A percentile compares a stretch with the other conserved stretches of the same genome.
Conservation (phyloP, 2,113 vertebrate genomes). For the Motacilla alba region DNA sequence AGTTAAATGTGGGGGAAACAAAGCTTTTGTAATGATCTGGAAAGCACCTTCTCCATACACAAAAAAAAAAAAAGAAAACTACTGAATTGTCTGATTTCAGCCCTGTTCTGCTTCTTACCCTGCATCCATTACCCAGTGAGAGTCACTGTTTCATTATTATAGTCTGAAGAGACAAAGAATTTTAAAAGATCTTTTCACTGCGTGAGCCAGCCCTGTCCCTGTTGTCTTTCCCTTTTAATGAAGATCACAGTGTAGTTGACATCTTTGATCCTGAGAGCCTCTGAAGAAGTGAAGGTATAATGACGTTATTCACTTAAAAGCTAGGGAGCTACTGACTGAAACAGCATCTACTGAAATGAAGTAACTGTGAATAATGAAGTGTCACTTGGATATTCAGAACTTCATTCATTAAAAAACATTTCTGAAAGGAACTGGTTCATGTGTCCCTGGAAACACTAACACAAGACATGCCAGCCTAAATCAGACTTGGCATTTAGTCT, state of each 20-base stretch:
- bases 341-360: background rate
- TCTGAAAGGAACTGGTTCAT: background rate
- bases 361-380: background rate
- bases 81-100: background rate
- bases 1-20: background rate
- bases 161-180: background rate
- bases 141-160: background rate
- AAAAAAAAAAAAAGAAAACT: background rate
- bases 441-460: background rate
- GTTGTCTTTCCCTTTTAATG: background rate
- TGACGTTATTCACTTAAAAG: background rate
- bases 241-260: background rate
- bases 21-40: background rate
- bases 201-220: background rate
- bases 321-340: background rate
- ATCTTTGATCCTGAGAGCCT: slow-evolving; percentile 16
- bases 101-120: background rate
- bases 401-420: slow-evolving; percentile 33
- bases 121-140: background rate
- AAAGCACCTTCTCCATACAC: background rate
- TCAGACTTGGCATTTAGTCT: background rate
- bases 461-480: background rate
- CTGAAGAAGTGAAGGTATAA: slow-evolving; percentile 4
- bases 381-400: background rate
- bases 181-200: background rate